These are phyloP conservation scores for Graptemys geographica DNA, from an alignment of 2,797 vertebrate species.

Conservation along the genomic window DNA sequence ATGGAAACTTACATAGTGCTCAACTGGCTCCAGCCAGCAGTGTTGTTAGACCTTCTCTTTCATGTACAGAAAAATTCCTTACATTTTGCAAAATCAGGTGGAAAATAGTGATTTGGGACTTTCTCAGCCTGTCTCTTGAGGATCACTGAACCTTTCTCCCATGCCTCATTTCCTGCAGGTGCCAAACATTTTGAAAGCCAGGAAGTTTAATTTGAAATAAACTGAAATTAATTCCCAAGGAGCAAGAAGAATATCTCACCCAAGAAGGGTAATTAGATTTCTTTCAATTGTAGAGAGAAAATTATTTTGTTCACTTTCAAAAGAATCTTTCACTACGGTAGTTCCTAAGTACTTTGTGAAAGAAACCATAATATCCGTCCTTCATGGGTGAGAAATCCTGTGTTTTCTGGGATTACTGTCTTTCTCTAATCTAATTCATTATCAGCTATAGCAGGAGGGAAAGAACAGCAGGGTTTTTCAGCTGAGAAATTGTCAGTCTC, in stretches of 20 bases:
- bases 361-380: constrained; percentile 27
- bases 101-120: neutral
- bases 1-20: neutral
- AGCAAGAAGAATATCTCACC: constrained; percentile 10
- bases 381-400: neutral
- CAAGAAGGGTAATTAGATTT: constrained; percentile 43
- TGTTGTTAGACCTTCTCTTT: neutral
- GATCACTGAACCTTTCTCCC: neutral
- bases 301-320: constrained; percentile 16
- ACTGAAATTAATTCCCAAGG: constrained; percentile 50
- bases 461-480: constrained; percentile 2
- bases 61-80: neutral
- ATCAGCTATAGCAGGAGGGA: constrained; percentile 13
- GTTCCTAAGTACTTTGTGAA: constrained; percentile 24
- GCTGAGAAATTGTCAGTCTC: constrained; percentile 12
- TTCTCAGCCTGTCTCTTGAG: neutral
- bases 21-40: rapidly evolving
- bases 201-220: constrained; percentile 53
- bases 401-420: constrained; percentile 21
- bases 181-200: constrained; percentile 40
- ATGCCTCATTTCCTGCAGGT: constrained; percentile 29
- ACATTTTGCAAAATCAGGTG: neutral
- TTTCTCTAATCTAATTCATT: neutral
- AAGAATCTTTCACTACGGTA: neutral
- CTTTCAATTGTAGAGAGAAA: constrained; percentile 19